Evolutionary conservation across 2,888 invertebrate species (phyloP).

Genomic region (Caprella mutica): DNA sequence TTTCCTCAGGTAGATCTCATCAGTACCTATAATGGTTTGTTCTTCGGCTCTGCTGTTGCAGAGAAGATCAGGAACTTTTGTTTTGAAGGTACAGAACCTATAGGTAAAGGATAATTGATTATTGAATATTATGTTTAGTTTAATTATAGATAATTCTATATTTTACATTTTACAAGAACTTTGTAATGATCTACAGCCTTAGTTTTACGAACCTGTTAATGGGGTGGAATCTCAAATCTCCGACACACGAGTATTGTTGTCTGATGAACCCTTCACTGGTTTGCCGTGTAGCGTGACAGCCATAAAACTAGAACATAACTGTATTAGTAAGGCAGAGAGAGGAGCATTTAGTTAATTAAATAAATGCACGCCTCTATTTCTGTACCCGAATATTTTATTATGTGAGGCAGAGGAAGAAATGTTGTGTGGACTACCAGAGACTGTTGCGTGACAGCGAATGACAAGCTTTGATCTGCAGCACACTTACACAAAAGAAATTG

Average conservation of each 20-base stretch:
- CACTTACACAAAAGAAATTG: no score
- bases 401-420: no score
- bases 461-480: no score
- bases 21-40: slow-evolving; percentile 15
- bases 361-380: no score
- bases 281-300: slow-evolving; percentile 11
- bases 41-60: slow-evolving; percentile 14
- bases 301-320: slow-evolving; percentile 17
- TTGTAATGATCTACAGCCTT: no score
- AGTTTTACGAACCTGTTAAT: slow-evolving; percentile 12
- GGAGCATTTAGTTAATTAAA: no score
- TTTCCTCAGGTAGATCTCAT: neutral
- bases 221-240: slow-evolving; percentile 24
- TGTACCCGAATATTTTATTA: no score
- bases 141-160: neutral
- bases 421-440: no score
- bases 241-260: slow-evolving; percentile 13
- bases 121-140: neutral
- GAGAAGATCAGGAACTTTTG: slow-evolving; percentile 14
- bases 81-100: slow-evolving; percentile 24
- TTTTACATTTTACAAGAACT: no score
- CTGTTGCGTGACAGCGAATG: no score
- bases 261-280: slow-evolving; percentile 14
- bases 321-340: neutral
- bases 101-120: neutral